phyloP scores from a whole-genome alignment of 2,113 vertebrate species.

The Cichladusa arquata region DNA sequence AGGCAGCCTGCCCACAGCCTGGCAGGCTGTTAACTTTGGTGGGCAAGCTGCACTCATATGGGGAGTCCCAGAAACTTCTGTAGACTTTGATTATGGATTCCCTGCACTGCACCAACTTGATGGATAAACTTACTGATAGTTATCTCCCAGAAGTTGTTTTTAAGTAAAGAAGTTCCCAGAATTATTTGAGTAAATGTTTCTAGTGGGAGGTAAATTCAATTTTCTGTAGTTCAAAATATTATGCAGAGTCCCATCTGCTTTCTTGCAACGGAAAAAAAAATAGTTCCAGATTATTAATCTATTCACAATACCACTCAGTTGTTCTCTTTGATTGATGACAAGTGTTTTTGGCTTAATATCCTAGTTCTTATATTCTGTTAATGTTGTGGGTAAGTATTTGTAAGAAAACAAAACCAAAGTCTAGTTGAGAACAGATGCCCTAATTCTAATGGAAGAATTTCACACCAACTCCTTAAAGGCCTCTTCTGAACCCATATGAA shows the following conservation, averaged over 20 bases:
- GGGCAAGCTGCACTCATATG: rapidly evolving
- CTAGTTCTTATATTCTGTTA: neutral
- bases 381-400: neutral
- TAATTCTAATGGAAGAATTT: neutral
- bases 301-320: neutral
- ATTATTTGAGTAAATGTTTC: neutral
- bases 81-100: neutral
- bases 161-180: neutral
- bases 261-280: neutral
- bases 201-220: neutral
- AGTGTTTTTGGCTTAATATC: neutral
- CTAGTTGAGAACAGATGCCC: neutral
- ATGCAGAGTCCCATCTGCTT: slow-evolving; percentile 13
- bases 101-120: neutral
- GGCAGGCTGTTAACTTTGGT: neutral
- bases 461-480: neutral
- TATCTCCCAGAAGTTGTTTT: neutral
- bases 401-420: neutral
- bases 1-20: neutral
- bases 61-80: neutral
- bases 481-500: neutral
- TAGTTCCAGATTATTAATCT: neutral
- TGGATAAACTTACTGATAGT: neutral
- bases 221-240: neutral
- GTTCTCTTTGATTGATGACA: neutral